Conservation (phyloP, 2,113 vertebrate genomes). For the Rattus rattus region DNA sequence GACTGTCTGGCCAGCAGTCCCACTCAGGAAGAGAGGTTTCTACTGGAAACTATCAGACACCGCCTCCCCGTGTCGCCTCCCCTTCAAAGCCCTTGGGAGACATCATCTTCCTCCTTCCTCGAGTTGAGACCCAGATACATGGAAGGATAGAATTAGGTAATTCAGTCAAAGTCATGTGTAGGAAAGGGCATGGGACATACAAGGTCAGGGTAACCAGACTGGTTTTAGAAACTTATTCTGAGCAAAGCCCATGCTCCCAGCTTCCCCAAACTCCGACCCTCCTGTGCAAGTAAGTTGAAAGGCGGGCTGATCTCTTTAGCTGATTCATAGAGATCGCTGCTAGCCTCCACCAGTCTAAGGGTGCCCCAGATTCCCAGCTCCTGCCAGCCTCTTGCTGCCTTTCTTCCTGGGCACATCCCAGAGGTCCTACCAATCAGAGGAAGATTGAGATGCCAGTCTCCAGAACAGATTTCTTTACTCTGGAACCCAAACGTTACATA, state of each 20-base stretch:
- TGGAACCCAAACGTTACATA: too few relatives aligned
- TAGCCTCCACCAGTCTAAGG: background rate
- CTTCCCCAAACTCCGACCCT: accelerated
- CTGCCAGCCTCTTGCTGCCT: accelerated
- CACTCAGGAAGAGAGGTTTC: background rate
- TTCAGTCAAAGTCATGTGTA: accelerated
- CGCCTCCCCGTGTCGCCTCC: too few relatives aligned
- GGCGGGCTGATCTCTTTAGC: accelerated
- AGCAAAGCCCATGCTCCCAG: accelerated
- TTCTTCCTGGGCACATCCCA: accelerated
- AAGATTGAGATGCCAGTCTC: accelerated
- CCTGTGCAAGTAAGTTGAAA: accelerated
- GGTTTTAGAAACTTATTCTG: background rate
- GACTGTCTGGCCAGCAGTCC: too few relatives aligned
- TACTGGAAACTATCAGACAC: background rate
- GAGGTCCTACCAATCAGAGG: accelerated
- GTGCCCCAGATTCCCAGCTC: background rate
- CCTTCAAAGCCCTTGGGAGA: background rate
- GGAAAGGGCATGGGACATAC: background rate
- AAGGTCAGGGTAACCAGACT: accelerated
- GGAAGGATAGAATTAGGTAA: background rate
- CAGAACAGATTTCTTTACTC: accelerated
- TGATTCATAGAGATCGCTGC: too few relatives aligned
- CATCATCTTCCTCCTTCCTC: background rate
- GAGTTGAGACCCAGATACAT: background rate